Base-by-base conservation (phyloP, 2,113 vertebrate species). In the Labeo catla region DNA sequence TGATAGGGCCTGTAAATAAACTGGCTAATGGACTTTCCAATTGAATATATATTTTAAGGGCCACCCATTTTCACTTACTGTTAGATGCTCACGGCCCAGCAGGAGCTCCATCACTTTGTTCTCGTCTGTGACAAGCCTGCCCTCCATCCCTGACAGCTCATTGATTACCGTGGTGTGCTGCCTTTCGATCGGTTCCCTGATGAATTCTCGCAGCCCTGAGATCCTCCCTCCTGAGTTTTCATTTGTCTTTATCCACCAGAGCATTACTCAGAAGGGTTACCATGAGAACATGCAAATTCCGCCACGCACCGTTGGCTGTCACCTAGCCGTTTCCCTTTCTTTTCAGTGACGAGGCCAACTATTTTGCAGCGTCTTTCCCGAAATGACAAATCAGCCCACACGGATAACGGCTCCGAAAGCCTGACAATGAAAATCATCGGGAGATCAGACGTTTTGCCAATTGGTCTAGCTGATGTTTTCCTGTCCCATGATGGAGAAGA, bases 261-360 rank as follows among this genome's bases (percentile, higher is more conserved):
- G 47, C 19, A 39, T 82, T 74, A 65, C 78, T 86, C 78, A 63
- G 49, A 34, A 47, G 81, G n/a, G 86, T 89, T 87, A 76, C 84
- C 89, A 89, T 88, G 86, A 89, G 81, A 89, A 89, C 86, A 81
- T 76, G 84, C 82, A 87, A 73, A 88, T 77, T 84, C 78, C 28
- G 0, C 68, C 54, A 45, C 10, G n/a, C 28, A 16, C 43, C 19
- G n/a, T 54, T 63, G 12, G 34, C 82, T 65, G 65, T 74, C 86
- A 83, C 57, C 36, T 47, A 61, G n/a, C 57, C 57, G 21, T 61
- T 23, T 84, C 23, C 16, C 5, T 59, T 76, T 87, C 80, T 4
- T 45, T 76, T 86, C 61, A 43, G 70, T 8, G 45, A 81, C 21
- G 45, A 34, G 49, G 19, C 16, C 7, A 16, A 45, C 50, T 10